Base-by-base conservation (phyloP, 2,888 invertebrate genomes). In the Sympetrum striolatum region DNA sequence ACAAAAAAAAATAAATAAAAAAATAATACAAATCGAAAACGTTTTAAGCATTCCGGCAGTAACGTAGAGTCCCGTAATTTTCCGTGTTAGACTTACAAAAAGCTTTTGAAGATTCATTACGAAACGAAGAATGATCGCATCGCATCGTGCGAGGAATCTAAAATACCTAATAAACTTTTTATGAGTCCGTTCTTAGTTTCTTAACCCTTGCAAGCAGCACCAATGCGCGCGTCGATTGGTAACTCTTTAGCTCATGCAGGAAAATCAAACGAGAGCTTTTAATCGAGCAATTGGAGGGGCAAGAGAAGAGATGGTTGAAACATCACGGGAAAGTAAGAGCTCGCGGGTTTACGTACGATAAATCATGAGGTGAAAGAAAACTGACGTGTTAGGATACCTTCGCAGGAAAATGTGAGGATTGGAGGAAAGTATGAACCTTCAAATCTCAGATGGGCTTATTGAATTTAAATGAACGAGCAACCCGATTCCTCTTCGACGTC, bases 21-120 rank as follows among this genome's bases (percentile, higher is more conserved):
- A 73, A 73, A 25, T 31, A 73, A 31, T 10, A 8, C 14, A 25
- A 73, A 14, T 31, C 10, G 31, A 25, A 73, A 73, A 73, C 73
- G 31, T 73, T 73, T 60, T 60, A 14, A 86, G 60, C 37, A 37
- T 60, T 37, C 37, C 58, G 37, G 60, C 64, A 64, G 39, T 86
- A 86, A 37, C 35, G 60, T 82, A 64, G 60, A 60, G 15, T 35
- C 58, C n/a, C 60, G 37, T 86, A 60, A 86, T 86, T 86, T 82
- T 86, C 60, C 86, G 86, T 60, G 35, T 86, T 86, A 86, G 86
- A 53, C 53, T 31, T 82, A 82, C 81, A 15, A 31, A 31, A 53
- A 86, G 58, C 60, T 86, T 86, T 37, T 86, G 86, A 86, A 39
- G 60, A 80, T 80, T 39, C 22, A 37, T 80, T 22, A 80, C 22